A percentile compares a stretch with the other conserved stretches of the same genome.
These are phyloP conservation scores for Telmatochromis sp. DNA, from an alignment of 2,113 vertebrate species.

Conservation along the genomic window DNA sequence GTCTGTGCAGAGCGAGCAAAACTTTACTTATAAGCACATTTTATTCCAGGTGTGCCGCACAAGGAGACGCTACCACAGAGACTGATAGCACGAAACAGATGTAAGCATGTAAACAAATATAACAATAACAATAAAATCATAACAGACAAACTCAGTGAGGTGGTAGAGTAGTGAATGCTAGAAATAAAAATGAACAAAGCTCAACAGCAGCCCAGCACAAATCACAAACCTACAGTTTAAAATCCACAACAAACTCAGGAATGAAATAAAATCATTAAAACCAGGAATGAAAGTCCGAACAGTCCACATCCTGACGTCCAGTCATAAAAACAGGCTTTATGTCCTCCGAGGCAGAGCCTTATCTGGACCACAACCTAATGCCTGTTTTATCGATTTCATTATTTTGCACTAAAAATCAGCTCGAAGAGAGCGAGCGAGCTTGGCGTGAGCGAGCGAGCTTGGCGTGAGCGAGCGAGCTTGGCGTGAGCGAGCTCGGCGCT, in stretches of 20 bases:
- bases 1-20: background rate
- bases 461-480: too few relatives aligned
- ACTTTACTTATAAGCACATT: background rate
- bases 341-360: background rate
- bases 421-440: rapidly evolving
- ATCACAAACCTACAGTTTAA: background rate
- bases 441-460: rapidly evolving
- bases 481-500: rapidly evolving
- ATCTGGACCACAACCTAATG: background rate
- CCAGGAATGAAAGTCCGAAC: background rate
- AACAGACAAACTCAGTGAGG: background rate
- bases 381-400: background rate
- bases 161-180: background rate
- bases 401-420: background rate
- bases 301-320: background rate
- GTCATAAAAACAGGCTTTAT: background rate
- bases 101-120: background rate
- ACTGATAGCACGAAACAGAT: background rate
- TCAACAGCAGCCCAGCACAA: background rate
- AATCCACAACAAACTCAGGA: background rate
- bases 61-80: background rate
- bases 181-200: background rate
- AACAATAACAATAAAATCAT: background rate
- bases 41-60: background rate
- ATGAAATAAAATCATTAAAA: background rate